phyloP scores from a whole-genome alignment of 2,888 invertebrate genomes.

The Catocala nupta region DNA sequence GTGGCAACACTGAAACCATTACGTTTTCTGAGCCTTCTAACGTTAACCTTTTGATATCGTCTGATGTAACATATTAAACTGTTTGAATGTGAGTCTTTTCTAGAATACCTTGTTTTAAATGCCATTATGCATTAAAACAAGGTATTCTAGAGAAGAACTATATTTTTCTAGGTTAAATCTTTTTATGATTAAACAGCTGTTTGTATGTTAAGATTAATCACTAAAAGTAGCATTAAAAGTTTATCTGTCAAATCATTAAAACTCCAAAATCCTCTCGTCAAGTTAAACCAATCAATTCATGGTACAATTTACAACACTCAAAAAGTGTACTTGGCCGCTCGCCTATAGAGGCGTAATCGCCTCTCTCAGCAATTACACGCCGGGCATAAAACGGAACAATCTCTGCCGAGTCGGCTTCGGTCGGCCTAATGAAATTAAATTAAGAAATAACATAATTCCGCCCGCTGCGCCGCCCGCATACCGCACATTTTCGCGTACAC shows the following conservation, averaged over 20 bases:
- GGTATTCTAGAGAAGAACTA: too few species aligned
- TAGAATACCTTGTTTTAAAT: too few species aligned
- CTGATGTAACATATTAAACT: too few species aligned
- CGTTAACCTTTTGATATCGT: too few species aligned
- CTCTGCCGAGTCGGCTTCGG: constrained; percentile 52
- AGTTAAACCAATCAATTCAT: constrained; percentile 21
- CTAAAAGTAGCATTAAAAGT: too few species aligned
- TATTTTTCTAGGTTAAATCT: too few species aligned
- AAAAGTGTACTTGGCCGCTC: constrained; percentile 13
- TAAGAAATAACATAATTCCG: constrained; percentile 79
- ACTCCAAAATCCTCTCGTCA: not conserved
- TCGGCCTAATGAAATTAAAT: constrained; percentile 82
- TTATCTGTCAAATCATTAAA: not conserved
- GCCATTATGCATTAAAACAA: too few species aligned
- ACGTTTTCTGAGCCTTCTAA: too few species aligned
- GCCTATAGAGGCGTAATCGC: constrained; percentile 6
- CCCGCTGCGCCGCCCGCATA: constrained; percentile 51
- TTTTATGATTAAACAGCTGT: too few species aligned
- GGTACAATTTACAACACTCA: constrained; percentile 12
- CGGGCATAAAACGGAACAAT: constrained; percentile 62
- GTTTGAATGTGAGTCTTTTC: too few species aligned
- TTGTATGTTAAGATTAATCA: too few species aligned
- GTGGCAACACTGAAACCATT: too few species aligned
- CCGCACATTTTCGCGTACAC: constrained; percentile 53
- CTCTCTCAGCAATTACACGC: constrained; percentile 33